Percentiles rank a stretch among this genome's conserved stretches.
Conservation (phyloP, 2,888 invertebrate genomes). For the Leucophenga maculata region DNA sequence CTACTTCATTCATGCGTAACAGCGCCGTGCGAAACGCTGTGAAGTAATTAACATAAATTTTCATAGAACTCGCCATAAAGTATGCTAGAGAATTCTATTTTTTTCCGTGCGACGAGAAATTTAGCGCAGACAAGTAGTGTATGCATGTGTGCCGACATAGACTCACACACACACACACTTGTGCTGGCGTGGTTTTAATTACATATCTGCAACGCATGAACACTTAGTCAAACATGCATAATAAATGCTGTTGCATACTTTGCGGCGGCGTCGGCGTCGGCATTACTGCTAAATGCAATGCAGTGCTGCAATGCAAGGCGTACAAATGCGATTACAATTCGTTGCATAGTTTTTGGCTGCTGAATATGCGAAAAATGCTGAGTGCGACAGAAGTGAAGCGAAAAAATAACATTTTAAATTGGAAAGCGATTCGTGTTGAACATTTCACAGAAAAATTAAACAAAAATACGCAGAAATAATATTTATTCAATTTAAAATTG, state of each 20-base stretch:
- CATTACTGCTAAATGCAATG: not conserved
- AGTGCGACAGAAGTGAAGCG: not conserved
- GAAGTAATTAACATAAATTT: conserved; percentile 7
- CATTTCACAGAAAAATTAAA: no score
- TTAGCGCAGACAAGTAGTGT: no score
- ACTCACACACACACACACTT: no score
- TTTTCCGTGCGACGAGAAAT: not conserved
- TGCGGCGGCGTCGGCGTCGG: not conserved
- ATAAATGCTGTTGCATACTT: conserved; percentile 6
- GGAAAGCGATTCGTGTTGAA: not conserved
- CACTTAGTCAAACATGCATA: not conserved
- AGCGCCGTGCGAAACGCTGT: no score
- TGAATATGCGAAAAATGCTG: not conserved
- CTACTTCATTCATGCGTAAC: no score
- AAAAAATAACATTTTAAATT: not conserved
- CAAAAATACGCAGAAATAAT: no score
- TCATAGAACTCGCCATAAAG: conserved; percentile 14
- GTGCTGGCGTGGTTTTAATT: no score
- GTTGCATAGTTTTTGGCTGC: not conserved
- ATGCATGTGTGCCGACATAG: no score
- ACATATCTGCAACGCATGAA: not conserved
- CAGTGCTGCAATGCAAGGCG: not conserved
- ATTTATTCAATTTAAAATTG: no score
- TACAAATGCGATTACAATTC: not conserved
- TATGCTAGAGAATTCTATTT: not conserved